Conservation (phyloP, 1,140 invertebrate genomes). For the Zaprionus inermis region DNA sequence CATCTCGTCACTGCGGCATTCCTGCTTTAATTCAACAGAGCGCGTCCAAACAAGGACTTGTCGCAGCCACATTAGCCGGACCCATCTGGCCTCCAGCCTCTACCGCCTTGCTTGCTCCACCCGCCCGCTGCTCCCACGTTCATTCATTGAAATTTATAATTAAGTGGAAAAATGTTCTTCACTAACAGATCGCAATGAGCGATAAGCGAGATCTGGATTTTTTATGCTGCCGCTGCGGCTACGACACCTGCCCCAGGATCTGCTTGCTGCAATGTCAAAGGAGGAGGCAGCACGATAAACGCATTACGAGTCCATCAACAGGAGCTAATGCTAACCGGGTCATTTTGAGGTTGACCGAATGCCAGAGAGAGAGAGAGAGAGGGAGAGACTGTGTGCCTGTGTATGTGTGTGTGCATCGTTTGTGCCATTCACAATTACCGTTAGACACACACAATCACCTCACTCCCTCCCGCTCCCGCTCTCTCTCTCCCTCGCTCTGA, state of each 20-base stretch:
- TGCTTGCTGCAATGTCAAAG: not conserved
- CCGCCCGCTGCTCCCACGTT: not conserved
- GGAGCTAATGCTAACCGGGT: constrained; percentile 48
- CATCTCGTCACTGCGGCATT: constrained; percentile 55
- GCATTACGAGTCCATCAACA: constrained; percentile 53
- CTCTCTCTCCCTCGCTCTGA: not conserved
- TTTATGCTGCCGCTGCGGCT: not conserved
- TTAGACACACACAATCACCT: constrained; percentile 46
- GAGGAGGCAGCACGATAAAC: constrained; percentile 17
- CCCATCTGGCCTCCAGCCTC: constrained; percentile 19
- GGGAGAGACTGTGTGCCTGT: not conserved
- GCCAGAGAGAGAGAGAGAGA: not conserved
- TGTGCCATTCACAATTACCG: constrained; percentile 66
- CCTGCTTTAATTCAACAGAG: constrained; percentile 55
- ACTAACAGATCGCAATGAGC: constrained; percentile 23
- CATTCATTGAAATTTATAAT: constrained; percentile 80
- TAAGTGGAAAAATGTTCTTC: constrained; percentile 74
- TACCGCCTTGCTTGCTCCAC: not conserved
- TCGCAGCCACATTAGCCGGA: constrained; percentile 24
- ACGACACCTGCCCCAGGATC: constrained; percentile 45
- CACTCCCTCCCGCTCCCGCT: not conserved
- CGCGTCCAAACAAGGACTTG: constrained; percentile 45
- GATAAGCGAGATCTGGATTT: constrained; percentile 30
- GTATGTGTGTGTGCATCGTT: too few species aligned
- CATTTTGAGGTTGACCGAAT: constrained; percentile 35